A percentile compares a stretch with the other conserved stretches of the same genome.
phyloP scores from a whole-genome alignment of 1,140 invertebrate genomes.

The Neodiprion fabricii region DNA sequence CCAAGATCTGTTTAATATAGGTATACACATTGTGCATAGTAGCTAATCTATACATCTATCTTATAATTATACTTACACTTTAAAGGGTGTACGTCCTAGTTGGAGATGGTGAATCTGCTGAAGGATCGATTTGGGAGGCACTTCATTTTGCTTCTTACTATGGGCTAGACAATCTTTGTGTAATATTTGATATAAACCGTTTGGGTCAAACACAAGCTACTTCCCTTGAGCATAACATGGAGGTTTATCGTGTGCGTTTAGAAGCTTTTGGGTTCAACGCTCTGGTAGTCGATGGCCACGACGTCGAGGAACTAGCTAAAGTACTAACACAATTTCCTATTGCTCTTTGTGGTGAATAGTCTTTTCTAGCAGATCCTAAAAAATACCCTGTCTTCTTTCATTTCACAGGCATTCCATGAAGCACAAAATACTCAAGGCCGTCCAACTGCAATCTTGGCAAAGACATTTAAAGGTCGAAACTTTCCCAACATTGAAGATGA shows the following conservation, averaged over 20 bases:
- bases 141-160: constrained; percentile 94
- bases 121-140: constrained; percentile 99
- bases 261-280: constrained; percentile 94
- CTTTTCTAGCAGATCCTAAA: neutral
- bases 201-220: constrained; percentile 97
- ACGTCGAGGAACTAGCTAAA: constrained; percentile 88
- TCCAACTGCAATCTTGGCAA: constrained; percentile 93
- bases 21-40: too few relatives aligned
- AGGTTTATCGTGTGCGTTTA: constrained; percentile 85
- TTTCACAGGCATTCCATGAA: constrained; percentile 77
- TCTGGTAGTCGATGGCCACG: constrained; percentile 95
- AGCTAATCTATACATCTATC: too few relatives aligned
- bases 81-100: constrained; percentile 92
- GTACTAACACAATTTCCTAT: constrained; percentile 45
- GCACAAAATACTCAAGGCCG: constrained; percentile 78
- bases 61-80: constrained; percentile 26
- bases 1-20: too few relatives aligned
- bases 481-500: constrained; percentile 90
- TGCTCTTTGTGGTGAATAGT: neutral
- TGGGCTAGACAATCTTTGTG: constrained; percentile 95
- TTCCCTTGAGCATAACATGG: constrained; percentile 90
- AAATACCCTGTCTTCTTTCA: constrained; percentile 13
- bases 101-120: constrained; percentile 97
- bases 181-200: constrained; percentile 97
- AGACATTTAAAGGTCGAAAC: constrained; percentile 95